A percentile compares a stretch with the other conserved stretches of the same genome.
Evolutionary conservation across 2,888 invertebrate genomes (phyloP).

Genomic region (Hypolimnas misippus): DNA sequence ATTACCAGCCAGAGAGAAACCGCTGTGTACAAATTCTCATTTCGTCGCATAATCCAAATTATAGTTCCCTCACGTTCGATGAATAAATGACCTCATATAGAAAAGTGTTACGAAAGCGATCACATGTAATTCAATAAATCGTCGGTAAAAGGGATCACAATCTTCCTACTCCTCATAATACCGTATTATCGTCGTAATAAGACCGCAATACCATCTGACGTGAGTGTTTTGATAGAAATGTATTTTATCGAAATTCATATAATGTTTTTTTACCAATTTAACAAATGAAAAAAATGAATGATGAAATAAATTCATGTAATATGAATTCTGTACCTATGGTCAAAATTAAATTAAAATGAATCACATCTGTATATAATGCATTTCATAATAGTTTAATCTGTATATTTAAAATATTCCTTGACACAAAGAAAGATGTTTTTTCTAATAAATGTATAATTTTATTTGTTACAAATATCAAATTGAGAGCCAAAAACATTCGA

Average conservation of each 20-base stretch:
- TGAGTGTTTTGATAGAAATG: not conserved
- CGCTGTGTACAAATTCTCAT: not conserved
- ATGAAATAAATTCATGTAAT: too few species aligned
- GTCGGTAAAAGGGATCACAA: constrained; percentile 60
- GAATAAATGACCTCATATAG: constrained; percentile 24
- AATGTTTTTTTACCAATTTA: not conserved
- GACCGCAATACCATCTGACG: not conserved
- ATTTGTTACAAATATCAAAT: too few species aligned
- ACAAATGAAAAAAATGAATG: too few species aligned
- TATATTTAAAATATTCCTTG: too few species aligned
- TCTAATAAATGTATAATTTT: too few species aligned
- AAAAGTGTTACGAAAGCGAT: constrained; percentile 48
- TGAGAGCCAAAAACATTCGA: too few species aligned
- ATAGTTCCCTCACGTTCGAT: constrained; percentile 24
- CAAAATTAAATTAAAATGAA: too few species aligned
- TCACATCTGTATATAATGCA: too few species aligned
- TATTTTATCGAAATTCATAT: not conserved
- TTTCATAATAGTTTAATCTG: too few species aligned
- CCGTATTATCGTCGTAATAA: not conserved
- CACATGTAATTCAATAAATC: constrained; percentile 63
- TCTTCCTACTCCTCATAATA: constrained; percentile 52
- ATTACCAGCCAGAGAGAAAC: not conserved
- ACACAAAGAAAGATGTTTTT: too few species aligned
- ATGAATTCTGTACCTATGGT: too few species aligned
- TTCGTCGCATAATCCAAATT: constrained; percentile 2